Conservation (phyloP, 2,113 vertebrate species). For the Bubo scandiacus region DNA sequence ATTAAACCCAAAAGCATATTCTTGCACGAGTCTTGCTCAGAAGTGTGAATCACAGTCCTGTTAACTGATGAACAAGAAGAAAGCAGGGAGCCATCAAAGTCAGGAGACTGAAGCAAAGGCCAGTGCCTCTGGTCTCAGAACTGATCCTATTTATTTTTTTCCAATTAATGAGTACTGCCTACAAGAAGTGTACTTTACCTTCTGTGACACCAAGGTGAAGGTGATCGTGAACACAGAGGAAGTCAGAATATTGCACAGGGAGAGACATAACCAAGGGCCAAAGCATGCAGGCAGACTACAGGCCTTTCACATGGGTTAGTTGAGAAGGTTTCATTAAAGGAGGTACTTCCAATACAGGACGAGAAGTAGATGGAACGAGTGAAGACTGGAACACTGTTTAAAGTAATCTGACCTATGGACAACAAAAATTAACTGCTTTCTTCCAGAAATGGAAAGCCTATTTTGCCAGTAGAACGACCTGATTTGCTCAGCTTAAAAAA, state of each 20-base stretch:
- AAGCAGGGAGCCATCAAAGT: not conserved
- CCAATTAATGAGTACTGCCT: not conserved
- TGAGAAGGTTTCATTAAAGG: not conserved
- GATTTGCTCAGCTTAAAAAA: not conserved
- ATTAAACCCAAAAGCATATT: not conserved
- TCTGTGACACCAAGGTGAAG: not conserved
- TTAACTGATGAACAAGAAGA: not conserved
- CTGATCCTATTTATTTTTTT: not conserved
- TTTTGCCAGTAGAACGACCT: not conserved
- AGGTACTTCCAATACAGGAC: not conserved
- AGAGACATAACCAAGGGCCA: not conserved
- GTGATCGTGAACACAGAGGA: not conserved
- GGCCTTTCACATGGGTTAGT: not conserved
- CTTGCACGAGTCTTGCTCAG: not conserved
- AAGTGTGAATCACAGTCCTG: not conserved
- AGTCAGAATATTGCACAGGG: not conserved
- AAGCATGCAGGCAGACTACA: not conserved
- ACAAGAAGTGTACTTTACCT: not conserved
- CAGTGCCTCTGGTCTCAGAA: not conserved
- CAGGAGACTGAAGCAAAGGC: not conserved
- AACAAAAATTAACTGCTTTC: not conserved
- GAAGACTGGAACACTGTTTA: not conserved
- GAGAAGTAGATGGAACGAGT: not conserved
- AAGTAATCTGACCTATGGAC: not conserved
- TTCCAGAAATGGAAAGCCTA: not conserved